Base-by-base conservation (phyloP, 2,888 invertebrate species). In the Mesoligia furuncula region DNA sequence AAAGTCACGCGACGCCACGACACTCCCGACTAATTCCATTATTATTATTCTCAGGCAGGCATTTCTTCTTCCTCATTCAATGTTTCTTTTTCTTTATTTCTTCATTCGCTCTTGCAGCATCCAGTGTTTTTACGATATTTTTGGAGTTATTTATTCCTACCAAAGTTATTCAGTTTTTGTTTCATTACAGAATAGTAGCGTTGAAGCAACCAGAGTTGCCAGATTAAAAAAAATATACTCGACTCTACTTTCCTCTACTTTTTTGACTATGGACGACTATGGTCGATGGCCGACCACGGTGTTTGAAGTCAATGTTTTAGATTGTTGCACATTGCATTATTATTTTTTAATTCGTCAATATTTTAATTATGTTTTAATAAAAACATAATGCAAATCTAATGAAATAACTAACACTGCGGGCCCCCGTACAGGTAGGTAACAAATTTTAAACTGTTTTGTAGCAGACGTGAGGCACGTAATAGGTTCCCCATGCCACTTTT, bases 221-320 rank as follows among this genome's bases (percentile, higher is more conserved):
- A 72, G 8, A 65, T 48, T 17, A 2, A 72, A 66, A 73, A 72
- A 66, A 72, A 2, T 2, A 11, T 0, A 31, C 24, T 6, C 9
- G 20, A 20, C 66, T 75, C 27, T 59, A 27, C 2, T 39, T 11
- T 57, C 51, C 36, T 67, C 61, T 70, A 59, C 17, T 51, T 45
- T 42, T 75, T 48, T 76, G 83, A 62, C 79, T 87, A 81, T 69
- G 69, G 39, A 39, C 13, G 81, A 85, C 88, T 90, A 90, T 92
- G 93, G 92, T 90, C 89, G 92, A 94, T 93, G 93, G 93, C 92
- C 91, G 93, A 94, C 93, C 93, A 94, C 92, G 91, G 93, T 94
- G 93, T 93, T 93, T 93, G 92, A 93, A 92, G 93, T 94, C 86
- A 86, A 92, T 91, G 91, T 88, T 90, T 89, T 91, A 92, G 87